Base-by-base conservation (phyloP, 2,888 invertebrate genomes). In the Sesia apiformis region DNA sequence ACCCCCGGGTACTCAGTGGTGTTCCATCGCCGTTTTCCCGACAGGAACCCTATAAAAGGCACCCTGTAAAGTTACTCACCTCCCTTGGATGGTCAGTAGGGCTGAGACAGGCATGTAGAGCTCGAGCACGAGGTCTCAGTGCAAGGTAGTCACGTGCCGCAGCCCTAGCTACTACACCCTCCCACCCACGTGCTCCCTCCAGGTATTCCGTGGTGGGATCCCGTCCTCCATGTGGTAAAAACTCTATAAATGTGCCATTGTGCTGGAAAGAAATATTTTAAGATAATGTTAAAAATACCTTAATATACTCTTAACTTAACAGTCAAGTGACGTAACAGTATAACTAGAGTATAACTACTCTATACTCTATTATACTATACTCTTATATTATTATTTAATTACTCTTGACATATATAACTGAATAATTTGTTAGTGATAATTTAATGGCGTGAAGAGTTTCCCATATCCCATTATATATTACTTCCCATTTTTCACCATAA, bases 61-160 rank as follows among this genome's bases (percentile, higher is more conserved):
- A 42, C 5, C 1, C 6, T 7, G 6, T 7, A 23, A 23, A 23
- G 23, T 23, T 23, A 23, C 23, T 23, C 62, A 92, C 93, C 87
- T 93, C 93, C 84, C 93, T 92, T 60, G 93, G 93, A 76, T 92
- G 92, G 54, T 91, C 90, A 63, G 91, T 92, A 5, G 93, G 92
- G 67, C 94, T 94, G 55, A 94, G 85, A 63, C 94, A 94, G 52
- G 93, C 93, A 67, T 94, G 93, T 65, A 93, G 67, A 40, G 52
- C 55, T 69, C 76, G 46, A 60, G 70, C 52, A 38, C 93, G 80
- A 64, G 95, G 78, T 58, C 93, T 79, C 64, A 95, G 78, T 58
- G 90, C 90, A 57, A 94, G 93, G 85, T 92, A 96, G 84, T 94
- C 94, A n/a, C 92, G 78, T 0, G 95, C 93, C 64, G 95, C 94